phyloP scores from a whole-genome alignment of 1,140 invertebrate species.

The Caenorhabditis latens region DNA sequence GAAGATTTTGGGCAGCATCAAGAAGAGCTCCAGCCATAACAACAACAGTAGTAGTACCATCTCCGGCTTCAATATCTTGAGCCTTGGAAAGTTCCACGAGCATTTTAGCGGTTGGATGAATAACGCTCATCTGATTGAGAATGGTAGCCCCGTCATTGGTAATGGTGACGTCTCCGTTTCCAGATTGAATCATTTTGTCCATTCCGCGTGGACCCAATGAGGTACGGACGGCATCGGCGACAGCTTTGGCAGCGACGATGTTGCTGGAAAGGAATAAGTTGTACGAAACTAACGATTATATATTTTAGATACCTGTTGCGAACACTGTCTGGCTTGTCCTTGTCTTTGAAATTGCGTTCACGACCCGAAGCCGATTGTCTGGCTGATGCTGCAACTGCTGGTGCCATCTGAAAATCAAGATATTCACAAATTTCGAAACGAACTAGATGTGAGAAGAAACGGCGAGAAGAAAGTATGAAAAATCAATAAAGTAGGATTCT shows the following conservation, averaged over 20 bases:
- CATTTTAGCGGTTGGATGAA: conserved; percentile 99
- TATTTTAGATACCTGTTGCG: conserved; percentile 81
- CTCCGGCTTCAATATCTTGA: conserved; percentile 98
- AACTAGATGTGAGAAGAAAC: background rate
- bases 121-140: conserved; percentile 97
- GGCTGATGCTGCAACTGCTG: conserved; percentile 59
- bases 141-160: conserved; percentile 99
- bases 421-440: background rate
- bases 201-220: conserved; percentile 97
- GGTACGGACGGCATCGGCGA: conserved; percentile 97
- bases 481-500: background rate
- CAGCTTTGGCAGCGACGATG: conserved; percentile 97
- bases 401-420: conserved; percentile 53
- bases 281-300: background rate
- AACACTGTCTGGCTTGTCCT: conserved; percentile 81
- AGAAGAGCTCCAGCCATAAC: conserved; percentile 94
- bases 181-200: conserved; percentile 99
- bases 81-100: conserved; percentile 97
- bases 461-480: background rate
- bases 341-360: conserved; percentile 69
- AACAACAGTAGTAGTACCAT: conserved; percentile 95
- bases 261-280: conserved; percentile 82
- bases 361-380: conserved; percentile 59
- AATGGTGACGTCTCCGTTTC: conserved; percentile 96
- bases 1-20: conserved; percentile 91